Evolutionary conservation across 2,888 invertebrate species (phyloP).

Genomic region (Stenotaenia linearis): DNA sequence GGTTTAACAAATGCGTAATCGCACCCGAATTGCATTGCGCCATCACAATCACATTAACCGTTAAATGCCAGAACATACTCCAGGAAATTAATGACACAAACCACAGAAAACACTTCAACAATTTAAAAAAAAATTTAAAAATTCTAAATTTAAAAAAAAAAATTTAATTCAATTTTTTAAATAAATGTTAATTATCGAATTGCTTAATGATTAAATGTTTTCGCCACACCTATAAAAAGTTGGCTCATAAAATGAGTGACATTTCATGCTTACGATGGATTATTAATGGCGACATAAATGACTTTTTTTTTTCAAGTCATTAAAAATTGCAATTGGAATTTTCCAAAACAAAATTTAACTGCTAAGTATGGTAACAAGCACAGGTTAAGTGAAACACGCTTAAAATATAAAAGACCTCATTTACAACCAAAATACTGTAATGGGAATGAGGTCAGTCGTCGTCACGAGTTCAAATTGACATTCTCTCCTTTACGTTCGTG

Average conservation of each 20-base stretch:
- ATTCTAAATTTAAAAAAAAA: background rate
- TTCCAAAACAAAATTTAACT: background rate
- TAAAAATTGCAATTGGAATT: background rate
- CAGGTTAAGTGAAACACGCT: background rate
- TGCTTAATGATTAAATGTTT: background rate
- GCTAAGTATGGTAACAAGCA: background rate
- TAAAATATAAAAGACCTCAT: background rate
- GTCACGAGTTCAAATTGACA: background rate
- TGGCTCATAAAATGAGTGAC: background rate
- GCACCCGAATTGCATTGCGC: background rate
- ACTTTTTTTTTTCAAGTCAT: too few species aligned
- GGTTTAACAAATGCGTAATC: background rate
- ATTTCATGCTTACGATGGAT: background rate
- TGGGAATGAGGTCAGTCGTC: background rate
- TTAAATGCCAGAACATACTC: background rate
- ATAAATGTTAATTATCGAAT: background rate
- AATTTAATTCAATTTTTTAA: background rate
- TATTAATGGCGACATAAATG: background rate
- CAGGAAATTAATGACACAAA: background rate
- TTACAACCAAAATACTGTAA: background rate
- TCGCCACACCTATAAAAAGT: background rate
- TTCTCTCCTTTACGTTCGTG: background rate
- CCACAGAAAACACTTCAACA: too few species aligned
- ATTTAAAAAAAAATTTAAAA: too few species aligned
- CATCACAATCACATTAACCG: background rate